phyloP scores from a whole-genome alignment of 2,797 vertebrate genomes.

The Bufotes viridis region DNA sequence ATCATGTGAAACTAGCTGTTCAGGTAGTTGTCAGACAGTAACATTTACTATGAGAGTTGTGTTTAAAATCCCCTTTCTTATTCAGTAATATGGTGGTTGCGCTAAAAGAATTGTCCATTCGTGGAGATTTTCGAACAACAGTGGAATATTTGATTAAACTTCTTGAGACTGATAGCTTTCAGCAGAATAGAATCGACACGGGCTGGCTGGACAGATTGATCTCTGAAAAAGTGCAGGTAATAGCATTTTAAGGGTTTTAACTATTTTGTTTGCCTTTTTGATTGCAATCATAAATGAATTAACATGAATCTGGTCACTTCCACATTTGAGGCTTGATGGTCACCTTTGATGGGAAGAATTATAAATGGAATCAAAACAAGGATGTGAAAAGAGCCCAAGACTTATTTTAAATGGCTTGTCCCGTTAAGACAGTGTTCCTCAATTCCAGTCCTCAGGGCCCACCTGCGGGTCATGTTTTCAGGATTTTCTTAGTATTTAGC shows the following conservation, averaged over 20 bases:
- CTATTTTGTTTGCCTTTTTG: not conserved
- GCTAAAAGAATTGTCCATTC: constrained; percentile 95
- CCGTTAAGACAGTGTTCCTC: no score
- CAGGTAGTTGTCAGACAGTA: not conserved
- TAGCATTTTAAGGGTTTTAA: not conserved
- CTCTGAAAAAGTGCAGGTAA: constrained; percentile 97
- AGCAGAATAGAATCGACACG: constrained; percentile 94
- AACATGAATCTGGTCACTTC: not conserved
- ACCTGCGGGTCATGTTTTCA: no score
- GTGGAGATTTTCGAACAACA: constrained; percentile 97
- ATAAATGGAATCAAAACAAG: no score
- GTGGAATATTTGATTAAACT: constrained; percentile 98
- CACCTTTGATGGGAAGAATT: no score
- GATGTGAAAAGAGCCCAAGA: no score
- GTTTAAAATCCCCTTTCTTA: not conserved
- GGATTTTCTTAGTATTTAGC: no score
- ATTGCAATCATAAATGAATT: not conserved
- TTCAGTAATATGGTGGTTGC: constrained; percentile 97
- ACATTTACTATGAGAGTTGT: no score
- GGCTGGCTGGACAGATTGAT: constrained; percentile 98
- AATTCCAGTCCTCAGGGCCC: no score
- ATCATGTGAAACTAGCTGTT: not conserved
- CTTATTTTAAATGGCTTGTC: no score
- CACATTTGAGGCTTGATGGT: no score
- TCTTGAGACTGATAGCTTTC: constrained; percentile 96